A percentile compares a stretch with the other conserved stretches of the same genome.
These are phyloP conservation scores for Tenualosa ilisha DNA, from an alignment of 2,797 vertebrate genomes.

Conservation along the genomic window DNA sequence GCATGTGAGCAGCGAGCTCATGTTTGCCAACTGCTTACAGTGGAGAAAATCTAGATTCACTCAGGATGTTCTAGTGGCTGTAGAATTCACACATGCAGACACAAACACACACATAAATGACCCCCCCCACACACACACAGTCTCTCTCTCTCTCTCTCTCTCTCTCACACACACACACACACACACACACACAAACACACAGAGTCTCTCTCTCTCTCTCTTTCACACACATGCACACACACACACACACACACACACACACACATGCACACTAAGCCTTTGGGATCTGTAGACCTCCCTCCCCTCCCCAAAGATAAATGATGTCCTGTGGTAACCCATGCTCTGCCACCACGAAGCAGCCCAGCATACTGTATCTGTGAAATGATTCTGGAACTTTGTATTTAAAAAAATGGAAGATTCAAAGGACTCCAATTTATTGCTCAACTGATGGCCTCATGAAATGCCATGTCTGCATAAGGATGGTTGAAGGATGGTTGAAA, in stretches of 20 bases:
- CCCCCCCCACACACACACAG: neutral
- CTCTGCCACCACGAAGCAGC: neutral
- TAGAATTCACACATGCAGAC: neutral
- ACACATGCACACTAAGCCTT: neutral
- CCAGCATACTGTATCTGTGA: neutral
- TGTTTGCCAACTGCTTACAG: neutral
- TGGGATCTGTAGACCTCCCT: neutral
- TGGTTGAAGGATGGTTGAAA: neutral
- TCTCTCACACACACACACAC: neutral
- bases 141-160: neutral
- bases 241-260: neutral
- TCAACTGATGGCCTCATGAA: neutral
- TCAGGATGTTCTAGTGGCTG: neutral
- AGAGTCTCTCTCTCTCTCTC: no score
- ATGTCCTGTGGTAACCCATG: slow-evolving; percentile 3
- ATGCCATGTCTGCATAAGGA: neutral
- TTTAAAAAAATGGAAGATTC: neutral
- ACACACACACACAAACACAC: neutral
- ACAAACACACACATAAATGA: neutral
- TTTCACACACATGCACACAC: neutral
- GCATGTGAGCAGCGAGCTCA: neutral
- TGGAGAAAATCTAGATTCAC: neutral
- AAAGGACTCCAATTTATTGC: neutral
- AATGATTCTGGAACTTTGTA: neutral
- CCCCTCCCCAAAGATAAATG: slow-evolving; percentile 17